A percentile compares a stretch with the other conserved stretches of the same genome.
Conservation (phyloP, 1,140 invertebrate species). For the Pachyrhynchus sulphureomaculatus region DNA sequence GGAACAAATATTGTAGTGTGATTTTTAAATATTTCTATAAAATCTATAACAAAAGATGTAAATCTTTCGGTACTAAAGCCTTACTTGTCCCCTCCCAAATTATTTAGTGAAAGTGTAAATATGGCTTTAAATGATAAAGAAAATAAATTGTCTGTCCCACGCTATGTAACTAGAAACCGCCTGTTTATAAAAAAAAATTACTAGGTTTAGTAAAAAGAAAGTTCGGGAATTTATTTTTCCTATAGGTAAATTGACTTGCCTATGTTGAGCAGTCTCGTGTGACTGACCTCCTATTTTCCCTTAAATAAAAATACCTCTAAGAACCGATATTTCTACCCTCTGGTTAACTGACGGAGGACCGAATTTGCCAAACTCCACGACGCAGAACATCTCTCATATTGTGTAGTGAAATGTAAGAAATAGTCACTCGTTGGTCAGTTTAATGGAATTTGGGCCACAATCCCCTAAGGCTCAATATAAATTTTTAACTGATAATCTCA, state of each 20-base stretch:
- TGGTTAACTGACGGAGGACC: neutral
- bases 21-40: no score
- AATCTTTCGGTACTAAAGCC: neutral
- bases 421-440: no score
- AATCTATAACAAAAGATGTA: neutral
- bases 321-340: neutral
- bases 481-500: no score
- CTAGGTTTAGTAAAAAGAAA: constrained; percentile 23
- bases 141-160: constrained; percentile 34
- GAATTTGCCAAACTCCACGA: neutral
- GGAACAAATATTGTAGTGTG: no score
- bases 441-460: no score
- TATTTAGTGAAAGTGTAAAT: constrained; percentile 11
- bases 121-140: constrained; percentile 31
- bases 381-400: neutral
- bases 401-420: no score
- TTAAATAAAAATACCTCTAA: neutral
- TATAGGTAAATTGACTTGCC: constrained; percentile 42
- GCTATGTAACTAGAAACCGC: constrained; percentile 44
- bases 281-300: constrained; percentile 36
- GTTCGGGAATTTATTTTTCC: constrained; percentile 25
- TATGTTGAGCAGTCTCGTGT: constrained; percentile 39
- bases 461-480: no score
- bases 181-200: constrained; percentile 36
- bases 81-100: neutral